Evolutionary conservation across 2,113 vertebrate genomes (phyloP), one percentile per base, ranked within the genome.

Genomic region (Semnornis frantzii): DNA sequence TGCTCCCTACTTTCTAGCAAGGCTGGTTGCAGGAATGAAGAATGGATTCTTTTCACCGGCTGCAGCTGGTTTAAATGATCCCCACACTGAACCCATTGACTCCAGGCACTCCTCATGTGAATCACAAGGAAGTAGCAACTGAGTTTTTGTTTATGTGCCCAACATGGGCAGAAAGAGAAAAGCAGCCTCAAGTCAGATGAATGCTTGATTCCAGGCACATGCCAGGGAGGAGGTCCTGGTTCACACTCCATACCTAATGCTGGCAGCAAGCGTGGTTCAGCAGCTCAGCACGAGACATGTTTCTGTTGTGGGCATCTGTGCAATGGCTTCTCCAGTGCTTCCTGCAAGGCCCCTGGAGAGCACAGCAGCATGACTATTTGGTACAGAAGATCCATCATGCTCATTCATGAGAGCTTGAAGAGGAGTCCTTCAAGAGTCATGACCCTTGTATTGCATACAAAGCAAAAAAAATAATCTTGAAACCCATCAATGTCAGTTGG

Each of bases 1-100:
- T 93, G 80, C 93, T 90, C 91, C 93, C 90, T 94, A 85, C 94
- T 97, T 94, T 97, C 95, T 92, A 93, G 94, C 92, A 94, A 94
- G 93, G 37, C 72, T 74, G 84, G 82, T 77, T 8, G 0, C 79
- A 93, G 91, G 89, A 92, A 81, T 88, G 91, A 90, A 92, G 94
- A 91, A 90, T 72, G 69, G 87, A 83, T 91, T 87, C 91, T 93
- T 94, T 96, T 90, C 87, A 87, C 39, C 89, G 85, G 60, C 93
- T 17, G 0, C 91, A 96, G 93, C 88, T 94, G 94, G 92, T 96
- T 94, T 91, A 87, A 94, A 95, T 97, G 93, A 96, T 92, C 76
- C 78, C 83, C 90, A 93, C 88, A 62, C 94, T 91, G 89, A 96
- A 87, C 33, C 93, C 94, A 83, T 90, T 94, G 95, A 89, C 85